These are phyloP conservation scores for Myotis brandtii DNA, from an alignment of 2,113 vertebrate species.

Conservation along the genomic window DNA sequence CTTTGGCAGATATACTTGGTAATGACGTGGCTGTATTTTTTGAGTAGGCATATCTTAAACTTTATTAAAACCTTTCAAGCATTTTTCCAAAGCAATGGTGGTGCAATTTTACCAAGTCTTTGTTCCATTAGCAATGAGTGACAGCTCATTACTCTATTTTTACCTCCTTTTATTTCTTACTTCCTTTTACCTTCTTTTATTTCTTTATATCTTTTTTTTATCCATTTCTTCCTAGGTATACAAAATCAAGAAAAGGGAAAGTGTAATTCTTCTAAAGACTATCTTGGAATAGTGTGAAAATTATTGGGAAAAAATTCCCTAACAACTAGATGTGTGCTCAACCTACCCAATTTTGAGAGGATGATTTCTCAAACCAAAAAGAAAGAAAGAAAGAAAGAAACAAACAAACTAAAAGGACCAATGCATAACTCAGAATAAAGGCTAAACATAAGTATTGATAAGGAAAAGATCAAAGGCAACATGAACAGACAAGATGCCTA, in stretches of 20 bases:
- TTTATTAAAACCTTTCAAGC: background rate
- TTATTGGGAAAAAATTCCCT: background rate
- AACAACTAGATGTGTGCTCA: background rate
- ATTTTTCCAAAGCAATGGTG: background rate
- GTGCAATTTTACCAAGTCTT: background rate
- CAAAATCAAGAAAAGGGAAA: background rate
- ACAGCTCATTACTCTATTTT: background rate
- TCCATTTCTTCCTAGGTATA: background rate
- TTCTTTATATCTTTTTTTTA: background rate
- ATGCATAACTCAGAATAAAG: background rate
- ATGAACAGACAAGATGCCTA: background rate
- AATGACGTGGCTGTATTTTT: background rate
- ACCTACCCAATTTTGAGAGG: background rate
- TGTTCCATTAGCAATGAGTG: background rate
- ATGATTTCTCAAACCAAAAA: constrained; percentile 19
- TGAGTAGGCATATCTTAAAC: background rate
- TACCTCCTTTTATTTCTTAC: background rate
- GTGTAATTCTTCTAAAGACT: background rate
- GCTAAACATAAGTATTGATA: background rate
- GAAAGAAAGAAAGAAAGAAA: no score
- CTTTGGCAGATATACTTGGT: background rate
- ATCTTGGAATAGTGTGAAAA: background rate
- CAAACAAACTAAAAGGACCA: background rate
- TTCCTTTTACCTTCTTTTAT: background rate
- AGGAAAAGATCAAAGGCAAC: background rate